Conservation (phyloP, 2,888 invertebrate genomes). For the Merodon equestris region DNA sequence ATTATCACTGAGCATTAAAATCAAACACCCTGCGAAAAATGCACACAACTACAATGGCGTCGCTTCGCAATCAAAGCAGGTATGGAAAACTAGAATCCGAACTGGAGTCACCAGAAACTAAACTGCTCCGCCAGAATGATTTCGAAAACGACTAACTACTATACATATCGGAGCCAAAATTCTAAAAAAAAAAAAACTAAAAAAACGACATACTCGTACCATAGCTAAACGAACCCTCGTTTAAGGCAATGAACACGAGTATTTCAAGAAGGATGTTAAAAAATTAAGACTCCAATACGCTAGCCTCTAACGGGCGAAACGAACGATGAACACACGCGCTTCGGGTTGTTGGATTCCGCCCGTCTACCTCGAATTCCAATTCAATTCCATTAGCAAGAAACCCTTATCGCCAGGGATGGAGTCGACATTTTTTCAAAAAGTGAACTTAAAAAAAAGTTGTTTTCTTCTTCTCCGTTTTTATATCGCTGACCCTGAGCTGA, state of each 20-base stretch:
- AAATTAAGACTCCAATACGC: constrained; percentile 7
- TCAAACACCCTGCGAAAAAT: constrained; percentile 50
- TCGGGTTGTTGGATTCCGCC: background rate
- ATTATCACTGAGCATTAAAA: constrained; percentile 46
- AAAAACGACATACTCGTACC: constrained; percentile 1
- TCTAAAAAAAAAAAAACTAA: too few relatives aligned
- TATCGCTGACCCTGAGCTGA: constrained; percentile 35
- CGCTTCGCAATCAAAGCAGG: constrained; percentile 12
- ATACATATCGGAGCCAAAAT: constrained; percentile 24
- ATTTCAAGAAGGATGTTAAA: constrained; percentile 28
- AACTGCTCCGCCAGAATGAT: constrained; percentile 14
- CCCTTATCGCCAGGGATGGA: constrained; percentile 29
- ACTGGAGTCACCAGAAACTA: too few relatives aligned
- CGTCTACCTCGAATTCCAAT: constrained; percentile 21
- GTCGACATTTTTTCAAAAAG: too few relatives aligned
- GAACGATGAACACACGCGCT: background rate
- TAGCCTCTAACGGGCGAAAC: constrained; percentile 14
- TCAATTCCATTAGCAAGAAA: constrained; percentile 51
- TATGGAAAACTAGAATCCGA: background rate
- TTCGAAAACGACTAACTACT: constrained; percentile 35
- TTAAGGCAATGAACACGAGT: constrained; percentile 32
- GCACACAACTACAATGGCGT: constrained; percentile 55
- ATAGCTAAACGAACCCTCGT: constrained; percentile 18
- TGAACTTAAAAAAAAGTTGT: constrained; percentile 6
- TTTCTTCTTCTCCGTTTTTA: constrained; percentile 27